A percentile compares a stretch with the other conserved stretches of the same genome.
Conservation (phyloP, 1,140 invertebrate species). For the Calliopsis andreniformis region DNA sequence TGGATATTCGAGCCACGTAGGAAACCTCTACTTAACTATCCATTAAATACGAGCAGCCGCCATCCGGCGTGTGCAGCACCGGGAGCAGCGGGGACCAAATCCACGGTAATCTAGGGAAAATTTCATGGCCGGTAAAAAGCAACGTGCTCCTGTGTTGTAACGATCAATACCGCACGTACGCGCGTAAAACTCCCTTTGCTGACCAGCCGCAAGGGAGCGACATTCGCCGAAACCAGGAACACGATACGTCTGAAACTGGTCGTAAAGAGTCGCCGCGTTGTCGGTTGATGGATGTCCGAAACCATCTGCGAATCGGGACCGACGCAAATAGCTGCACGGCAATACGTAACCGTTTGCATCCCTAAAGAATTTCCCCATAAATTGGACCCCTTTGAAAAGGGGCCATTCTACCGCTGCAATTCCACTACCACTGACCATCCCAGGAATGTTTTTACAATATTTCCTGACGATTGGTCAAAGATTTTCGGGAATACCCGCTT, state of each 20-base stretch:
- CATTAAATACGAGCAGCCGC: constrained; percentile 75
- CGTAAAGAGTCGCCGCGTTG: constrained; percentile 36
- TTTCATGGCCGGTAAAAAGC: constrained; percentile 61
- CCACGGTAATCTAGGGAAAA: constrained; percentile 66
- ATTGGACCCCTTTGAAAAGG: background rate
- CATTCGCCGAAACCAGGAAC: constrained; percentile 14
- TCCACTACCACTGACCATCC: no score
- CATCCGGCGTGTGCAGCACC: constrained; percentile 34
- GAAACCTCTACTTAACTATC: constrained; percentile 79
- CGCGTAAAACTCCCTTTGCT: constrained; percentile 34
- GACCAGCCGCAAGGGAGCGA: constrained; percentile 48
- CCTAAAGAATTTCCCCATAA: background rate
- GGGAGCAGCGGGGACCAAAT: constrained; percentile 39
- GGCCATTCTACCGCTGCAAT: no score
- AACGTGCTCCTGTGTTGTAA: constrained; percentile 24
- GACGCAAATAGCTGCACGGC: background rate
- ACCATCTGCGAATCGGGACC: background rate
- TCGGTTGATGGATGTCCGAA: background rate
- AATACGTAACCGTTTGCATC: background rate
- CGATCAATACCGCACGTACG: constrained; percentile 53
- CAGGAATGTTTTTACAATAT: no score
- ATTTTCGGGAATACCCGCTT: no score
- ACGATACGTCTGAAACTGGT: background rate
- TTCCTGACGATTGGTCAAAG: no score
- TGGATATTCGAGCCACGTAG: constrained; percentile 75